Base-by-base conservation (phyloP, 2,113 vertebrate species). In the Heterochromis multidens region DNA sequence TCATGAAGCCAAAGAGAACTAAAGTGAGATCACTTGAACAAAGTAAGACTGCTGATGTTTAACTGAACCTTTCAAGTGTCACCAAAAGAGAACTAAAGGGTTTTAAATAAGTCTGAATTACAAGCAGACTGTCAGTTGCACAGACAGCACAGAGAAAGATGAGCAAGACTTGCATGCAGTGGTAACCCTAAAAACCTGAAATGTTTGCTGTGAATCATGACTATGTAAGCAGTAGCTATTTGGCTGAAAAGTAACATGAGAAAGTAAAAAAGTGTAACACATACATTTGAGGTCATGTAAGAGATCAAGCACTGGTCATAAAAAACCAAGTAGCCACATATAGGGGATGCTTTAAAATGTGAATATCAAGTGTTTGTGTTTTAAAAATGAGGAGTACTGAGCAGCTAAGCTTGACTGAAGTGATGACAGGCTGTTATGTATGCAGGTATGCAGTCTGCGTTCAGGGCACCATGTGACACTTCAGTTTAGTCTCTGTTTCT, bases 131-230 rank as follows among this genome's bases (percentile, higher is more conserved):
- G 33, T 65, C 61, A 65, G 31, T 2, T 23, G 33, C 27, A 61
- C 9, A 62, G 60, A 7, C 4, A 31, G 13, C 59, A 11, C 59
- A 1, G 7, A 67, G 63, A 0, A 43, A 46, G 37, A 27, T 21
- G 65, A 70, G 37, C 23, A 17, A 70, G 1, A 4, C 3, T 19
- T 19, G 65, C 52, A 56, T 23, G 21, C 65, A 19, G 63, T 3
- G 14, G 8, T 27, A 40, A 70, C 1, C 31, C 19, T 23, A 2
- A 46, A 46, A 43, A 27, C 40, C 37, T 46, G 37, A 70, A 17
- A 11, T 0, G 0, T 43, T 46, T 5, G 2, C 25, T 35, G 5
- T 62, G 60, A 35, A 62, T 62, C 60, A 21, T 1, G 60, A 2
- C 9, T 6, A 12, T 35, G 5, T 6, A 33, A 12, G 29, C 9